Percentiles rank a stretch among this genome's conserved stretches.
Evolutionary conservation across 2,888 invertebrate genomes (phyloP).

Genomic region (Homarus gammarus): DNA sequence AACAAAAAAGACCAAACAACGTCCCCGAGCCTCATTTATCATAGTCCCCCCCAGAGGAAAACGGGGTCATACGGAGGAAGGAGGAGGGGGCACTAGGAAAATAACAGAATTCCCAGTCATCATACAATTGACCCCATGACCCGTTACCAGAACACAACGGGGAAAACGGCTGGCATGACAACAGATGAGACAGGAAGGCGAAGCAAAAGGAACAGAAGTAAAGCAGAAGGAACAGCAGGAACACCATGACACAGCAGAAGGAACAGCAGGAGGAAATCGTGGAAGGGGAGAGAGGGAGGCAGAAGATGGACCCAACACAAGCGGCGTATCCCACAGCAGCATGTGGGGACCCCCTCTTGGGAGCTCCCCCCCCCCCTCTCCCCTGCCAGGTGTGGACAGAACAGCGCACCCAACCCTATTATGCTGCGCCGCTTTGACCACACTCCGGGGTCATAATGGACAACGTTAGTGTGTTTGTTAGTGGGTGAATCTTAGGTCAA

Average conservation of each 20-base stretch:
- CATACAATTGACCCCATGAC: too few relatives aligned
- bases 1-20: too few relatives aligned
- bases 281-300: not conserved
- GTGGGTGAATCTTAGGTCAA: too few relatives aligned
- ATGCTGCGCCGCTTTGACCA: conserved; percentile 17
- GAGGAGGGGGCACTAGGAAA: too few relatives aligned
- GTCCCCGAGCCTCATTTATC: too few relatives aligned
- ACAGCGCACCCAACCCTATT: conserved; percentile 55
- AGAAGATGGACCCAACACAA: conserved; percentile 5
- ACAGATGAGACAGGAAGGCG: not conserved
- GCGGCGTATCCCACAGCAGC: conserved; percentile 39
- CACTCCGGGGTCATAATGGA: conserved; percentile 3
- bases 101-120: too few relatives aligned
- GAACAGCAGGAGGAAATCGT: conserved; percentile 2
- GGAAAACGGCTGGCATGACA: not conserved
- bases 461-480: conserved; percentile 44
- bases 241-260: not conserved
- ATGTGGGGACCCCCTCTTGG: conserved; percentile 1
- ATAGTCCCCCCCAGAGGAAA: too few relatives aligned
- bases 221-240: not conserved
- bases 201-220: too few relatives aligned
- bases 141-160: too few relatives aligned
- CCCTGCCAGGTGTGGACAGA: conserved; percentile 51
- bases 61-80: too few relatives aligned
- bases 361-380: not conserved